phyloP scores from a whole-genome alignment of 2,888 invertebrate species.

The Caenorhabditis sp. region DNA sequence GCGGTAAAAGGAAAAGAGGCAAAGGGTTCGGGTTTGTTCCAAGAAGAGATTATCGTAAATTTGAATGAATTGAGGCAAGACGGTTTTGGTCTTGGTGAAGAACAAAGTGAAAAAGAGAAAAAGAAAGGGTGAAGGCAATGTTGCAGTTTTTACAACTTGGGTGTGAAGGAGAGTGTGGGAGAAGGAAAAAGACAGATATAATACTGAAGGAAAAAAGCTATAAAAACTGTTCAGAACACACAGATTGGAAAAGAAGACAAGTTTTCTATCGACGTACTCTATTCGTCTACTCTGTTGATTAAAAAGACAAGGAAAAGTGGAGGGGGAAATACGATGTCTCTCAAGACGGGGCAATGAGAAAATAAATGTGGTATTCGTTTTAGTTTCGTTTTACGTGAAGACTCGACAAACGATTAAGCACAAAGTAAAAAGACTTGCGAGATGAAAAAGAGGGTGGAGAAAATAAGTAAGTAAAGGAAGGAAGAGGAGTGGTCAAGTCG shows the following conservation, averaged over 20 bases:
- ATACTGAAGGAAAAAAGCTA: slow-evolving; percentile 33
- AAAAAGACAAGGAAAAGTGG: slow-evolving; percentile 17
- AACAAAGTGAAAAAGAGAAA: neutral
- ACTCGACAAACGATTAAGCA: neutral
- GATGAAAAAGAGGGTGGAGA: slow-evolving; percentile 8
- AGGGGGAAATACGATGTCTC: too few relatives aligned
- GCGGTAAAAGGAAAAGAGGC: slow-evolving; percentile 36
- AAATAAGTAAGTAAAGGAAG: slow-evolving; percentile 24
- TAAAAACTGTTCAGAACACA: slow-evolving; percentile 34
- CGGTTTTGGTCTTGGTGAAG: slow-evolving; percentile 4
- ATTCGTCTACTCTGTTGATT: slow-evolving; percentile 31
- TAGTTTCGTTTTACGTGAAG: slow-evolving; percentile 5
- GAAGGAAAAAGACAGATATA: neutral
- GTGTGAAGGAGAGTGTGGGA: slow-evolving; percentile 1
- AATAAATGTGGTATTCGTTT: too few relatives aligned
- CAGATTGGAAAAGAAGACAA: slow-evolving; percentile 6
- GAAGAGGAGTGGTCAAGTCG: slow-evolving; percentile 39
- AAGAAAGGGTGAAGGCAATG: slow-evolving; percentile 6
- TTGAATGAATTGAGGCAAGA: slow-evolving; percentile 40
- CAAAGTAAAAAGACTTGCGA: slow-evolving; percentile 7
- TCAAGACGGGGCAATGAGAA: neutral
- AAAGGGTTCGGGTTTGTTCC: slow-evolving; percentile 25
- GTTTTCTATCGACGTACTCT: slow-evolving; percentile 19
- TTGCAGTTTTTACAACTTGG: slow-evolving; percentile 38
- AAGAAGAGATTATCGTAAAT: slow-evolving; percentile 55